Base-by-base conservation (phyloP, 2,113 vertebrate species). In the Pteruthius melanotis region DNA sequence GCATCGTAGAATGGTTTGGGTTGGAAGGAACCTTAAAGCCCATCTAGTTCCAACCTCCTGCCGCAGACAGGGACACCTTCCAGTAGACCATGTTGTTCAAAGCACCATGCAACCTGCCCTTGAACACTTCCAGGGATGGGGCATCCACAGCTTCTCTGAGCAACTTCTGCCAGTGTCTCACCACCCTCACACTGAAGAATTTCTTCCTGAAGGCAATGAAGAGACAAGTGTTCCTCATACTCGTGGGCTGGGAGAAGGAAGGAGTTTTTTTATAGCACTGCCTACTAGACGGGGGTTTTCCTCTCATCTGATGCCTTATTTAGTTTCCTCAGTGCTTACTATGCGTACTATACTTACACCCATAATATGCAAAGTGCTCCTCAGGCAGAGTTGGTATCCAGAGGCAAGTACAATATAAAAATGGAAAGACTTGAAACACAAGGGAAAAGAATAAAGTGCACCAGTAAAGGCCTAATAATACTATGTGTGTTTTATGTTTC, bases 291-390 rank as follows among this genome's bases (percentile, higher is more conserved):
- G 37, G 37, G 88, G 86, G 63, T 65, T 86, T 90, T 93, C 87
- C 94, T 90, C 76, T 90, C 66, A 15, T 53, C 83, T 66, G 92
- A 28, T 93, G 86, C 94, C 75, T 69, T 77, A 75, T 93, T 97
- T 94, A 90, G 87, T 64, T 90, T 72, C 53, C 59, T 85, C 61
- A 3, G 49, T n/a, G 31, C 93, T 94, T 94, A 87, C 86, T 87
- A 90, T 1, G 2, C 0, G 0, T 93, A 70, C 89, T 95, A 60
- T 90, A 42, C 94, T 92, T 92, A 63, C 47, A 90, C 52, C 18
- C 64, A 10, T 59, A 69, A 90, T 40, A 83, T 54, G 69, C 84
- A 44, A 65, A 91, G 44, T 40, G 86, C 63, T 86, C 77, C 63
- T 72, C 44, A n/a, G 78, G 65, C 15, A 1, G 60, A 59, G 61